These are phyloP conservation scores for Cerastis leucographa DNA, from an alignment of 2,888 invertebrate species.

Conservation along the genomic window DNA sequence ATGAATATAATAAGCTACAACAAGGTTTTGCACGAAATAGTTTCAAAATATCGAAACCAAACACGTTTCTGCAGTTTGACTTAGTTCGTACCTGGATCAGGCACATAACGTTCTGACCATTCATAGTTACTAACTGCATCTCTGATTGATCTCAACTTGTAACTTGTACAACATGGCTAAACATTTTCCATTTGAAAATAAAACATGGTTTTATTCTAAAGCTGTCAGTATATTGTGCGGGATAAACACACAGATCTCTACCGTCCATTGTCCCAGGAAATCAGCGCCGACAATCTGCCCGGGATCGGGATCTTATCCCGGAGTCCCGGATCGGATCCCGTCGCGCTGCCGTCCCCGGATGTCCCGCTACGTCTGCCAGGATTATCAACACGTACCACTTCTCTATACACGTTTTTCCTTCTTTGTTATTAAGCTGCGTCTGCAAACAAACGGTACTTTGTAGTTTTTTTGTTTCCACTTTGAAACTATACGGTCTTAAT, in stretches of 20 bases:
- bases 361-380: slow-evolving; percentile 82
- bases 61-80: slow-evolving; percentile 12
- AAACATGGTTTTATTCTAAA: slow-evolving; percentile 73
- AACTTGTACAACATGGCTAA: slow-evolving; percentile 19
- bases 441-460: slow-evolving; percentile 57
- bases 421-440: slow-evolving; percentile 76
- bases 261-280: slow-evolving; percentile 82
- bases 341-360: slow-evolving; percentile 78
- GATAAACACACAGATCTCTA: slow-evolving; percentile 76
- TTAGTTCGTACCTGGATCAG: slow-evolving; percentile 14
- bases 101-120: slow-evolving; percentile 5
- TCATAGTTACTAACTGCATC: slow-evolving; percentile 12
- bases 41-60: slow-evolving; percentile 31
- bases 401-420: slow-evolving; percentile 76
- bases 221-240: slow-evolving; percentile 77
- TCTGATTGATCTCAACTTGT: slow-evolving; percentile 11
- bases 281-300: slow-evolving; percentile 83
- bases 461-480: slow-evolving; percentile 53
- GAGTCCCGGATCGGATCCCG: slow-evolving; percentile 78
- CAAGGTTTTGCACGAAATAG: slow-evolving; percentile 34
- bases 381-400: slow-evolving; percentile 83
- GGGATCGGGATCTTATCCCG: slow-evolving; percentile 81
- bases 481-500: slow-evolving; percentile 57
- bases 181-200: slow-evolving; percentile 56
- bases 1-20: slow-evolving; percentile 64